Evolutionary conservation across 2,888 invertebrate species (phyloP).

Genomic region (Amorpha juglandis): DNA sequence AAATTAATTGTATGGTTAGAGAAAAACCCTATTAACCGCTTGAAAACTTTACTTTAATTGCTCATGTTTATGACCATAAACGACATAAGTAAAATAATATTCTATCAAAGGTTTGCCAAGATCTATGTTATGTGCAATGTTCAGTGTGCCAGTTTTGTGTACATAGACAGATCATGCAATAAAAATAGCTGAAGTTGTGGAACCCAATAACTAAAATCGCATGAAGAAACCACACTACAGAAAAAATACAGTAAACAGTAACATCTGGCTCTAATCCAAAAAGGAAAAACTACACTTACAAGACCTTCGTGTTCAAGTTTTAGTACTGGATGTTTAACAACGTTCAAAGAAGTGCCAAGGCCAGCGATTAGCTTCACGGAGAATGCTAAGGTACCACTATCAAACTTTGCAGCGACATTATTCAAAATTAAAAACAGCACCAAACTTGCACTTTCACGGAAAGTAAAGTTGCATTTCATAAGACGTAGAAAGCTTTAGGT

Average conservation of each 20-base stretch:
- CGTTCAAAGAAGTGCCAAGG: neutral
- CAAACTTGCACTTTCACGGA: neutral
- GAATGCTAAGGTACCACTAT: conserved; percentile 1
- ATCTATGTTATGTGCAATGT: neutral
- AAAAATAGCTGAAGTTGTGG: neutral
- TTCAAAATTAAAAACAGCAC: neutral
- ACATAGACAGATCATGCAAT: neutral
- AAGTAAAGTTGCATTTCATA: neutral
- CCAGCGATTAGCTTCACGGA: neutral
- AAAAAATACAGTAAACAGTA: neutral
- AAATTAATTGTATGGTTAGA: no score
- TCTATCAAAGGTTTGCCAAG: neutral
- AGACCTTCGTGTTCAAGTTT: conserved; percentile 1
- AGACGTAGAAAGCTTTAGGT: neutral
- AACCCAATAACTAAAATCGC: neutral
- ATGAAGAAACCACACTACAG: neutral
- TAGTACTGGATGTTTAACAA: conserved; percentile 1
- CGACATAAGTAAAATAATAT: no score
- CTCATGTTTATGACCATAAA: no score
- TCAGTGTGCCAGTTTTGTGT: no score
- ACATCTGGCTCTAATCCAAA: conserved; percentile 14
- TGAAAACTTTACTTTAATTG: no score
- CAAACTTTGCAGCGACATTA: conserved; percentile 5
- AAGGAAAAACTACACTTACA: neutral
- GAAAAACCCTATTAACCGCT: no score